Base-by-base conservation (phyloP, 2,888 invertebrate species). In the Eristalis intricaria region DNA sequence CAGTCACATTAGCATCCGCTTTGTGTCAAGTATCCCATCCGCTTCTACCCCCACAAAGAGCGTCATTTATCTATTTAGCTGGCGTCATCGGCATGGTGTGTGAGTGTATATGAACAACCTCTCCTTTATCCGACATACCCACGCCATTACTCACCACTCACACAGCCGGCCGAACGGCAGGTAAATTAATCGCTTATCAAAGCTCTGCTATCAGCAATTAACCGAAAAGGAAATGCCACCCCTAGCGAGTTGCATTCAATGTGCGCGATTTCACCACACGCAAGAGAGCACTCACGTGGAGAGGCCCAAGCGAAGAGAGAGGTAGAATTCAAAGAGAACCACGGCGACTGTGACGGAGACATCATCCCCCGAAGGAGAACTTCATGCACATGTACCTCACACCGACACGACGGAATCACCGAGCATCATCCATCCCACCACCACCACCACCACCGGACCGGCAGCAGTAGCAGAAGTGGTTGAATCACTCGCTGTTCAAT, bases 401-500 rank as follows among this genome's bases (percentile, higher is more conserved):
- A 38, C n/a, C 19, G 23, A 70, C 58, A 43, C 74, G 38, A 11
- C 22, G 56, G 32, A 40, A 70, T 15, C 35, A 19, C 8, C 35
- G 22, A 35, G 32, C 50, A 50, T 19, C 50, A 8, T 50, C 50
- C 65, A 65, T 79, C 66, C 65, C 50, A 70, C 65, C 50, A 61
- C 58, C 32, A 8, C 65, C 50, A 70, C 65, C 50, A 61, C 13
- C 66, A 35, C 43, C 50, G 26, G 5, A 73, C 10, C 22, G 40
- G 40, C 22, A 64, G 26, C 10, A 73, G 11, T n/a, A 63, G 43
- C 23, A n/a, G n/a, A n/a, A 64, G 84, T 69, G 69, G 73, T 78
- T 64, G 73, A 69, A 38, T 43, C n/a, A 43, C 65, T 74, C 71
- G 40, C 71, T 81, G 77, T 64, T 78, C 26, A 74, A 82, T 86